phyloP scores from a whole-genome alignment of 2,113 vertebrate genomes.

The Zingel zingel region DNA sequence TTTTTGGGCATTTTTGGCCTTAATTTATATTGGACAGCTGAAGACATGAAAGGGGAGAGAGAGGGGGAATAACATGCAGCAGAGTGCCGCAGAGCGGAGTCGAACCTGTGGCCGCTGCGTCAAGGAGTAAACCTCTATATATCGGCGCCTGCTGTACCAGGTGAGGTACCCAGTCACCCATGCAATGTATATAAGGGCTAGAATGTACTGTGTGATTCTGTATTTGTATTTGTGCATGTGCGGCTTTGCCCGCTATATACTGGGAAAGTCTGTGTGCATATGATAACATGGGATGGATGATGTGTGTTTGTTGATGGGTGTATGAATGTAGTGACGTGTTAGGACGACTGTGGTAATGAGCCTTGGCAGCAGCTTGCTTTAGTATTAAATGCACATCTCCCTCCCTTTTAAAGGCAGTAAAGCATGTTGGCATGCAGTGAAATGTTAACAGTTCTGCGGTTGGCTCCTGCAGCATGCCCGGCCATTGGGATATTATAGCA shows the following conservation, averaged over 20 bases:
- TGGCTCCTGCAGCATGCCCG: slow-evolving; percentile 49
- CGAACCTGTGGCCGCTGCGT: too few relatives aligned
- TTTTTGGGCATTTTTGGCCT: neutral
- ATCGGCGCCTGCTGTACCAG: too few relatives aligned
- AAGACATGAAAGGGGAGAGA: too few relatives aligned
- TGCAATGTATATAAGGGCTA: slow-evolving; percentile 36
- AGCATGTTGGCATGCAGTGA: slow-evolving; percentile 69
- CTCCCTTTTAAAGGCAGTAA: slow-evolving; percentile 71
- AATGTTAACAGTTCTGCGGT: slow-evolving; percentile 75
- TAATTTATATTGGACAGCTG: too few relatives aligned
- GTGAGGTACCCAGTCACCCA: too few relatives aligned
- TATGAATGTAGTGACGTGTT: slow-evolving; percentile 35
- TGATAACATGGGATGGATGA: neutral
- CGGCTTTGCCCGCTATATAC: neutral
- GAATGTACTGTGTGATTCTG: neutral
- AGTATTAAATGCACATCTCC: slow-evolving; percentile 74
- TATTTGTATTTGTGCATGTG: slow-evolving; percentile 8
- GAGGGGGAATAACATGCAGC: too few relatives aligned
- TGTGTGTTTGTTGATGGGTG: slow-evolving; percentile 37
- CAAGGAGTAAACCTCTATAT: too few relatives aligned
- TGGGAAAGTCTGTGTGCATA: neutral
- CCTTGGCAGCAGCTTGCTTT: slow-evolving; percentile 62
- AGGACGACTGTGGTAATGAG: slow-evolving; percentile 70
- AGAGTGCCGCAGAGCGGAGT: too few relatives aligned
- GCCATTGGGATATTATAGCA: slow-evolving; percentile 63